Evolutionary conservation across 2,113 vertebrate genomes (phyloP).

Genomic region (Oxyruncus cristatus): DNA sequence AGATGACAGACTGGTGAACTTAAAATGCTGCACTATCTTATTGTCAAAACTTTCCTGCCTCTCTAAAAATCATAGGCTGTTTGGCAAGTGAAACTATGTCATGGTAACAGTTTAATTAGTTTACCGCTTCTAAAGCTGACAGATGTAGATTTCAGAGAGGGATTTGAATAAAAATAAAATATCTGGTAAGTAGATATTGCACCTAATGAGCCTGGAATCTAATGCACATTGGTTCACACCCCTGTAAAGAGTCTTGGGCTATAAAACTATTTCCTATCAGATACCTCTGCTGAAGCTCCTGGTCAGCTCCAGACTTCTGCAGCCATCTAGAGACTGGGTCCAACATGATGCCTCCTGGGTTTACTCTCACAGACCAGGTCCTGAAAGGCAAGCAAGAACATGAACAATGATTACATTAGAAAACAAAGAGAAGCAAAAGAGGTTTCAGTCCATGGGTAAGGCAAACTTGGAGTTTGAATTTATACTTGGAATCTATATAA

Average conservation of each 20-base stretch:
- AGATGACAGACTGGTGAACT: neutral
- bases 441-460: neutral
- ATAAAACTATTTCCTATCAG: neutral
- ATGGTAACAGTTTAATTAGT: slow-evolving; percentile 24
- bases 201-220: neutral
- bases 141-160: neutral
- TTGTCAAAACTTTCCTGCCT: neutral
- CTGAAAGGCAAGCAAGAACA: neutral
- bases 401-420: neutral
- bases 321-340: neutral
- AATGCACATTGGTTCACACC: accelerated
- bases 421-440: neutral
- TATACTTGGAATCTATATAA: neutral
- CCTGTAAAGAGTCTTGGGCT: neutral
- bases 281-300: neutral
- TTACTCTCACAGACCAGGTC: neutral
- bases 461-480: neutral
- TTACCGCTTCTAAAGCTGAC: neutral
- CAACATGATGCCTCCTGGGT: neutral
- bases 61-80: neutral
- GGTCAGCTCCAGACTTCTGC: neutral
- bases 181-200: neutral
- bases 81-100: neutral
- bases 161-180: neutral
- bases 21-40: neutral